Base-by-base conservation (phyloP, 2,888 invertebrate genomes). In the Drosophila buzzatii region DNA sequence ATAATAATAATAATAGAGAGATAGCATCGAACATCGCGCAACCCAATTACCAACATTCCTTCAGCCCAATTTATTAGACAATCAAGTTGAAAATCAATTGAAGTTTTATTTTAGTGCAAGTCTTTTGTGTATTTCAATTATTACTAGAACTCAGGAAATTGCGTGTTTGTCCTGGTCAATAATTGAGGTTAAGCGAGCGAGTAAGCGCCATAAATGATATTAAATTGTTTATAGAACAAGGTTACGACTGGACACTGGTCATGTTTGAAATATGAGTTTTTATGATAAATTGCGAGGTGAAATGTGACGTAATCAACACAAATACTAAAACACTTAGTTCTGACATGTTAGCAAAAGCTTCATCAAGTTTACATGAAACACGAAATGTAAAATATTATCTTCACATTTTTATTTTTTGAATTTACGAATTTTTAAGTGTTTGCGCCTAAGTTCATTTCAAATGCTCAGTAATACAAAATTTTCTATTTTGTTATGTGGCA, bases 141-240 rank as follows among this genome's bases (percentile, higher is more conserved):
- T 27, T 8, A 31, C 31, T 18, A 52, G 42, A 18, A 49, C 39
- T 56, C 16, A 4, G 45, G 33, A 51, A 59, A 67, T 83, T 66
- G 83, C 83, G 83, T 85, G 89, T 31, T 62, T 33, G 67, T 60
- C 52, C 55, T 66, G 31, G 42, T 33, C 33, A 69, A 73, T 61
- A 79, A 86, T 89, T 81, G 72, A 79, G 87, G 85, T 67, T 84
- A 84, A 74, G 65, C 72, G 66, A 67, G 51, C 42, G 45, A 51
- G 33, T 7, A 14, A 63, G 49, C 52, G 56, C 56, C 73, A 67
- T 49, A 80, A 81, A 73, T 53, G 60, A 71, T 67, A 86, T 86
- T 71, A 89, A 83, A 89, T 73, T 69, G 71, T 76, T 85, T 76
- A 72, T 85, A 55, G 81, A 68, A 69, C 89, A 86, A 89, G 89